Conservation (phyloP, 2,113 vertebrate species). For the Psophia crepitans region DNA sequence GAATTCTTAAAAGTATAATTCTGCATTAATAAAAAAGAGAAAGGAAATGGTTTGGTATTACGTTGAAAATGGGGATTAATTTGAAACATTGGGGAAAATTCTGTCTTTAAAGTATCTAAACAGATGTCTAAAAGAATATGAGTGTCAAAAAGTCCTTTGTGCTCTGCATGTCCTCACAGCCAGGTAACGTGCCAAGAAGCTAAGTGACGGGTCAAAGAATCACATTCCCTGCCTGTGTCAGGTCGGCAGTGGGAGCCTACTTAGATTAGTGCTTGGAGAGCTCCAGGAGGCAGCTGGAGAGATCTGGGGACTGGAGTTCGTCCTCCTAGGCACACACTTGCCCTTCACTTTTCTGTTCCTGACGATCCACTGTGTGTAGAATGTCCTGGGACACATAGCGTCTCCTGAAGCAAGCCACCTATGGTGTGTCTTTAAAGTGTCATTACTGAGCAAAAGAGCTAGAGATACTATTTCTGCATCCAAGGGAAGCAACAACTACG, state of each 20-base stretch:
- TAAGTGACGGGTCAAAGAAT: not conserved
- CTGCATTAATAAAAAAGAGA: not conserved
- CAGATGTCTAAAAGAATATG: not conserved
- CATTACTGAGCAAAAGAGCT: not conserved
- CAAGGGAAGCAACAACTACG: not conserved
- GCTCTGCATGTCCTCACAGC: not conserved
- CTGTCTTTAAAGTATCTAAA: not conserved
- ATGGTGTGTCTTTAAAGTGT: not conserved
- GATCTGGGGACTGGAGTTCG: not conserved
- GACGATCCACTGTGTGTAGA: not conserved
- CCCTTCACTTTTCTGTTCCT: not conserved
- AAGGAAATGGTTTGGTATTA: not conserved
- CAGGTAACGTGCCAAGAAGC: not conserved
- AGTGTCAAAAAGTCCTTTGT: not conserved
- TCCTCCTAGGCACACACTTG: not conserved
- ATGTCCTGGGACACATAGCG: not conserved
- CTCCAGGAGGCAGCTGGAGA: not conserved
- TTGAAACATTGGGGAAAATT: not conserved
- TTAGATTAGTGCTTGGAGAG: not conserved
- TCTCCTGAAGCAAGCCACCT: not conserved
- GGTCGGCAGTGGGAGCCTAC: not conserved
- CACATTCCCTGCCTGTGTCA: not conserved
- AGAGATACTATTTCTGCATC: not conserved
- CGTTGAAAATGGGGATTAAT: not conserved
- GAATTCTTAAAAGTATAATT: not conserved